Conservation (phyloP, 2,797 vertebrate genomes). For the Notolabrus celidotus region DNA sequence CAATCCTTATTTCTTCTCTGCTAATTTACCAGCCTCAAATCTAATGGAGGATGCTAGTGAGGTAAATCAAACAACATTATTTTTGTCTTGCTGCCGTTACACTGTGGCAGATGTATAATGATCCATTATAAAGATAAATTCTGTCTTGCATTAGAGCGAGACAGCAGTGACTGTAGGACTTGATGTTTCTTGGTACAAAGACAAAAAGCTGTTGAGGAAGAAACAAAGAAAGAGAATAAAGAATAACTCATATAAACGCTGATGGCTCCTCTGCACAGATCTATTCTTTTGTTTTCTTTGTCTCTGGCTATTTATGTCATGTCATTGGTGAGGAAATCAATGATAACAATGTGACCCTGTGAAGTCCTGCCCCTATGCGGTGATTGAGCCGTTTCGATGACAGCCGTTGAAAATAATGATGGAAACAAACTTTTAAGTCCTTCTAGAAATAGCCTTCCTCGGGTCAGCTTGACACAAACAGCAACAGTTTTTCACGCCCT, state of each 20-base stretch:
- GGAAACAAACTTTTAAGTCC: slow-evolving; percentile 61
- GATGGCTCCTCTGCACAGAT: slow-evolving; percentile 8
- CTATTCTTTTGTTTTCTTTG: slow-evolving; percentile 28
- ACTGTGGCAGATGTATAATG: slow-evolving; percentile 81
- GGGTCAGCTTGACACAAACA: slow-evolving; percentile 27
- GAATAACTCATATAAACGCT: slow-evolving; percentile 14
- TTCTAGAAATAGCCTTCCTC: slow-evolving; percentile 56
- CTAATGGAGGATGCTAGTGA: slow-evolving; percentile 78
- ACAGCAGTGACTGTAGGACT: slow-evolving; percentile 31
- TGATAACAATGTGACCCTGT: slow-evolving; percentile 71
- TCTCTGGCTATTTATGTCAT: slow-evolving; percentile 39
- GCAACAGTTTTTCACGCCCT: background rate
- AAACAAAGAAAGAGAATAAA: slow-evolving; percentile 6
- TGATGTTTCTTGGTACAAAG: slow-evolving; percentile 42
- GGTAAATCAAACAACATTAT: slow-evolving; percentile 79
- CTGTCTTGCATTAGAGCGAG: slow-evolving; percentile 61
- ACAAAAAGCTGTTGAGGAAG: slow-evolving; percentile 27
- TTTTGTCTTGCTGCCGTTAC: slow-evolving; percentile 74
- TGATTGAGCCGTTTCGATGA: slow-evolving; percentile 55
- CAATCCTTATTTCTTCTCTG: slow-evolving; percentile 48
- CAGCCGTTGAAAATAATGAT: slow-evolving; percentile 68
- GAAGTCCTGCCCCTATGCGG: slow-evolving; percentile 33
- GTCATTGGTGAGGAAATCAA: slow-evolving; percentile 61
- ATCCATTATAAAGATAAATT: slow-evolving; percentile 81
- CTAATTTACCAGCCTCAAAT: slow-evolving; percentile 78